Conservation (phyloP, 2,888 invertebrate species). For the Buathra laborator region DNA sequence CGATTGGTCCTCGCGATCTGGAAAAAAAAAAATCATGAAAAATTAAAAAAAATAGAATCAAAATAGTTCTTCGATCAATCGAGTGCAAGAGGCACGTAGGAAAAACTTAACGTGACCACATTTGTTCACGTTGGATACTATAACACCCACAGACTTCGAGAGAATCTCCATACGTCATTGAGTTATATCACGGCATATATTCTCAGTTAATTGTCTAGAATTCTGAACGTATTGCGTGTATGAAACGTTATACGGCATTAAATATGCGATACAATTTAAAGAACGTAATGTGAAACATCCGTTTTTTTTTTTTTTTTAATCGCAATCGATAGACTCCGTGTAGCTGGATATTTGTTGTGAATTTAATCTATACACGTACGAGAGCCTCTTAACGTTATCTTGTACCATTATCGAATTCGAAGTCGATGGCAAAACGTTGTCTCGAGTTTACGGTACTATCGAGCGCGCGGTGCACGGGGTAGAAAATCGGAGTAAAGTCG, state of each 20-base stretch:
- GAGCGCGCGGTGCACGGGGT: not conserved
- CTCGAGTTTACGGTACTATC: conserved; percentile 23
- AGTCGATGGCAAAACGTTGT: conserved; percentile 20
- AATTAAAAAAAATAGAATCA: not conserved
- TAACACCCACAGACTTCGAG: conserved; percentile 57
- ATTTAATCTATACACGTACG: conserved; percentile 16
- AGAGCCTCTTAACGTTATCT: conserved; percentile 21
- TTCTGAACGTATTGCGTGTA: not conserved
- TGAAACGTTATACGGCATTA: not conserved
- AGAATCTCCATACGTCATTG: conserved; percentile 61
- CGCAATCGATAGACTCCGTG: too few species aligned
- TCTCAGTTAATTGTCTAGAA: conserved; percentile 41
- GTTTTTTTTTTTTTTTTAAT: too few species aligned
- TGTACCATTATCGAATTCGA: conserved; percentile 21
- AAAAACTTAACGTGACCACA: conserved; percentile 49
- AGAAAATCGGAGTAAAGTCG: conserved; percentile 53
- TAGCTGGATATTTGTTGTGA: too few species aligned
- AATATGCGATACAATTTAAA: not conserved
- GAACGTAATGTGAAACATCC: too few species aligned
- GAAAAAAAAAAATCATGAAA: conserved; percentile 79
- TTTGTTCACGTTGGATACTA: conserved; percentile 39
- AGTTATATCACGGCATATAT: conserved; percentile 49
- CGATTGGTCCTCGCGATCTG: conserved; percentile 99
- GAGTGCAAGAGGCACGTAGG: not conserved
- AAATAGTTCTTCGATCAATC: conserved; percentile 14